These are phyloP conservation scores for Villa cingulata DNA, from an alignment of 2,888 invertebrate genomes.

Conservation along the genomic window DNA sequence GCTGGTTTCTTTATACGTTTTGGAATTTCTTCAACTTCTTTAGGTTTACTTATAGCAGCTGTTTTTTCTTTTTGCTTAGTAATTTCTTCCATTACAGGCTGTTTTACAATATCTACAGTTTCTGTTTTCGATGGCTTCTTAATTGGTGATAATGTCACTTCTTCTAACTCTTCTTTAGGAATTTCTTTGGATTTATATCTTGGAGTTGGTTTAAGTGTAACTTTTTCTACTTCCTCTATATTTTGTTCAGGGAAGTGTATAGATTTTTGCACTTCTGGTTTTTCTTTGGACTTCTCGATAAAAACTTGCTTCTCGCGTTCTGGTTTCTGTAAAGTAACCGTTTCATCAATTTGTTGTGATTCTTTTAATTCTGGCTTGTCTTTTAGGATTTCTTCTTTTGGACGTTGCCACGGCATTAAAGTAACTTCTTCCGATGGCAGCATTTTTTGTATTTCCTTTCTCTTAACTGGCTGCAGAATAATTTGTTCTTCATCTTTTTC, in stretches of 20 bases:
- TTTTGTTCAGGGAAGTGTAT: conserved; percentile 15
- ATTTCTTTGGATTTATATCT: conserved; percentile 2
- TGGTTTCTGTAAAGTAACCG: conserved; percentile 8
- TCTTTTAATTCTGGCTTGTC: not conserved
- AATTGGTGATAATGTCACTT: too few relatives aligned
- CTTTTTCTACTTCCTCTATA: conserved; percentile 22
- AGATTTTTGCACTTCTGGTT: conserved; percentile 10
- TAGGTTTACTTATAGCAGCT: conserved; percentile 16
- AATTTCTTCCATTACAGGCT: too few relatives aligned
- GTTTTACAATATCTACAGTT: too few relatives aligned
- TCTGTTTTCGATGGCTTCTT: too few relatives aligned
- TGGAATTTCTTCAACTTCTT: conserved; percentile 13
- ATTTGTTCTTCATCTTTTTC: not conserved
- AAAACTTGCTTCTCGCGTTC: conserved; percentile 8
- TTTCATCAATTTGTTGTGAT: not conserved
- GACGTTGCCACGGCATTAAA: not conserved
- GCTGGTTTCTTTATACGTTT: too few relatives aligned
- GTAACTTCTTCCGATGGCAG: conserved; percentile 12
- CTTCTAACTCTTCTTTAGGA: too few relatives aligned
- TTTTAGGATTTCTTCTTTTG: not conserved
- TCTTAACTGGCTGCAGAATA: conserved; percentile 14
- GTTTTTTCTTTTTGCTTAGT: too few relatives aligned
- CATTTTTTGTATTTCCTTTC: conserved; percentile 17
- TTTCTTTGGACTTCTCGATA: conserved; percentile 16
- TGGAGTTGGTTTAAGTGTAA: conserved; percentile 14